A percentile compares a stretch with the other conserved stretches of the same genome.
Conservation (phyloP, 1,140 invertebrate genomes). For the Zaprionus vittiger region DNA sequence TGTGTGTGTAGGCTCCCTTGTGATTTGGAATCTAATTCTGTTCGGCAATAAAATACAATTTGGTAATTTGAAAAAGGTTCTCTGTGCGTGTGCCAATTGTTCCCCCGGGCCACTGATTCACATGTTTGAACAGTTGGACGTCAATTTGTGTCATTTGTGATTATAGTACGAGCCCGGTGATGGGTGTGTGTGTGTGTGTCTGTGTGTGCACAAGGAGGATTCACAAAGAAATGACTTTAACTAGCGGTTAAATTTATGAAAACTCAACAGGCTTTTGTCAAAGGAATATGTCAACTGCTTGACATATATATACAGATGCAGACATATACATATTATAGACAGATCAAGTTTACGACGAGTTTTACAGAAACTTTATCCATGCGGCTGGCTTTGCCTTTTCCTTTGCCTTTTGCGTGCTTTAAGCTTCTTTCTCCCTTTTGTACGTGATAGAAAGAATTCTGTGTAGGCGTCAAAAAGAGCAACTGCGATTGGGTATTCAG, state of each 20-base stretch:
- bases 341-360: conserved; percentile 2
- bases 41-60: conserved; percentile 9
- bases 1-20: not conserved
- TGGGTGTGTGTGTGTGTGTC: not conserved
- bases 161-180: not conserved
- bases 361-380: conserved; percentile 2
- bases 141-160: conserved; percentile 8
- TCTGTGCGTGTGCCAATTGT: conserved; percentile 1
- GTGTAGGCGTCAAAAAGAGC: conserved; percentile 5
- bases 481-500: not conserved
- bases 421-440: not conserved
- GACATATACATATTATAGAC: not conserved
- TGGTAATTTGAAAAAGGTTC: conserved; percentile 9
- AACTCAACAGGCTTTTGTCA: not conserved
- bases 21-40: conserved; percentile 2
- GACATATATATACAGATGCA: not conserved
- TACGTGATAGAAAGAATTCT: conserved; percentile 1
- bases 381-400: not conserved
- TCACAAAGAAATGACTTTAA: not conserved
- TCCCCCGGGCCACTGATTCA: conserved; percentile 4
- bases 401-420: not conserved
- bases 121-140: conserved; percentile 9
- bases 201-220: not conserved
- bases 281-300: not conserved
- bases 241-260: not conserved